phyloP scores from a whole-genome alignment of 2,888 invertebrate genomes.

The Megamerina dolium region DNA sequence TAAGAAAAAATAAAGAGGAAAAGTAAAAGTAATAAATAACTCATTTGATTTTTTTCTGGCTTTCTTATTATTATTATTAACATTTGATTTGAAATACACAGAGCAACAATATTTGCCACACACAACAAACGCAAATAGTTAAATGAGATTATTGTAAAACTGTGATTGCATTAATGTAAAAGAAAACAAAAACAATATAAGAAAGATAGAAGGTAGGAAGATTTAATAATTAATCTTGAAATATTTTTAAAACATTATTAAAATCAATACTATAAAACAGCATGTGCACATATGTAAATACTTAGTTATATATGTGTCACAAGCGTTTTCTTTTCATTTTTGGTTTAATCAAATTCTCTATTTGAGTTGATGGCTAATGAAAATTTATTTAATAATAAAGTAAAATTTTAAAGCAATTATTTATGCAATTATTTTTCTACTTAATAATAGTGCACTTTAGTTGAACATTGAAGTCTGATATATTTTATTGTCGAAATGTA shows the following conservation, averaged over 20 bases:
- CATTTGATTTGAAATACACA: slow-evolving; percentile 1
- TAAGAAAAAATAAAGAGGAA: neutral
- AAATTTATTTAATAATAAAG: neutral
- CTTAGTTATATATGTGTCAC: no score
- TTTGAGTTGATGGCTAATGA: no score
- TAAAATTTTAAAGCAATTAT: no score
- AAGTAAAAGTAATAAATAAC: neutral
- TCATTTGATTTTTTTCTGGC: no score
- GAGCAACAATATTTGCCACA: neutral
- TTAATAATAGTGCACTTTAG: slow-evolving; percentile 38
- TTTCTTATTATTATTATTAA: neutral
- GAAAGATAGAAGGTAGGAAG: neutral
- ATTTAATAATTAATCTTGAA: neutral
- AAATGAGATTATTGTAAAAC: slow-evolving; percentile 9
- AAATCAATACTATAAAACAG: no score
- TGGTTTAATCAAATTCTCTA: no score
- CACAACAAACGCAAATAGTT: slow-evolving; percentile 5
- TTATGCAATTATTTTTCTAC: no score
- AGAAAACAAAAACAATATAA: slow-evolving; percentile 2
- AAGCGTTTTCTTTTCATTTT: neutral
- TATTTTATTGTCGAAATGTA: slow-evolving; percentile 6
- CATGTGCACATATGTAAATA: no score
- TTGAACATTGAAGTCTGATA: slow-evolving; percentile 43
- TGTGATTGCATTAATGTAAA: slow-evolving; percentile 12
- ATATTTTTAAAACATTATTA: no score